Conservation (phyloP, 2,113 vertebrate species). For the Murina feae region DNA sequence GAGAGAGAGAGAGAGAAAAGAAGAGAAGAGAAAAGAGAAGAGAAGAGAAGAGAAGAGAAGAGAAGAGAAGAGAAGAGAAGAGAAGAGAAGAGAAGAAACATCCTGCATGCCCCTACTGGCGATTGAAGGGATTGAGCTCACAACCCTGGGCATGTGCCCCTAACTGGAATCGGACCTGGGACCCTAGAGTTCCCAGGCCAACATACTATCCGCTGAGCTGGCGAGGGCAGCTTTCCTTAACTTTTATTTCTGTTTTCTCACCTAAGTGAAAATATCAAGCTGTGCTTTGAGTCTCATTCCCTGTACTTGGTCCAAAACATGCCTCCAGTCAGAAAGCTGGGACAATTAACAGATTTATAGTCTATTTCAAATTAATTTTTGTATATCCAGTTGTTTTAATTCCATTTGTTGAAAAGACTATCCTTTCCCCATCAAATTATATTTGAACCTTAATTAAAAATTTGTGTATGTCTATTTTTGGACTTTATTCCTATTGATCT, state of each 20-base stretch:
- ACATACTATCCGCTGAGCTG: too few relatives aligned
- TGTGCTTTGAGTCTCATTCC: not conserved
- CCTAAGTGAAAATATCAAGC: not conserved
- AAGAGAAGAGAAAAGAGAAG: too few relatives aligned
- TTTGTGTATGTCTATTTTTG: not conserved
- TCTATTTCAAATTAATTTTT: conserved; percentile 5
- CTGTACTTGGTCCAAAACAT: not conserved
- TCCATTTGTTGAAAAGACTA: not conserved
- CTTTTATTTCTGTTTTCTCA: not conserved
- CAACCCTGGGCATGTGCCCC: too few relatives aligned
- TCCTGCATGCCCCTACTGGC: too few relatives aligned
- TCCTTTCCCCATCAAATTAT: not conserved
- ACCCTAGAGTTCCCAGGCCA: too few relatives aligned
- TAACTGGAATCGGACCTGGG: too few relatives aligned
- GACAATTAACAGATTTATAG: not conserved
- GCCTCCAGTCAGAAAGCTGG: not conserved
- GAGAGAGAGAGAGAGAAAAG: too few relatives aligned
- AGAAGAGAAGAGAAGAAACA: too few relatives aligned
- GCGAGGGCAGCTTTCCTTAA: too few relatives aligned
- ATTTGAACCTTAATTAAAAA: not conserved
- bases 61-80: too few relatives aligned
- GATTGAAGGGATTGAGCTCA: too few relatives aligned
- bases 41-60: too few relatives aligned
- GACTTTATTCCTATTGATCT: not conserved
- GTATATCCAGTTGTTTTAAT: not conserved